Conservation (phyloP, 2,113 vertebrate species). For the Pholis gunnellus region DNA sequence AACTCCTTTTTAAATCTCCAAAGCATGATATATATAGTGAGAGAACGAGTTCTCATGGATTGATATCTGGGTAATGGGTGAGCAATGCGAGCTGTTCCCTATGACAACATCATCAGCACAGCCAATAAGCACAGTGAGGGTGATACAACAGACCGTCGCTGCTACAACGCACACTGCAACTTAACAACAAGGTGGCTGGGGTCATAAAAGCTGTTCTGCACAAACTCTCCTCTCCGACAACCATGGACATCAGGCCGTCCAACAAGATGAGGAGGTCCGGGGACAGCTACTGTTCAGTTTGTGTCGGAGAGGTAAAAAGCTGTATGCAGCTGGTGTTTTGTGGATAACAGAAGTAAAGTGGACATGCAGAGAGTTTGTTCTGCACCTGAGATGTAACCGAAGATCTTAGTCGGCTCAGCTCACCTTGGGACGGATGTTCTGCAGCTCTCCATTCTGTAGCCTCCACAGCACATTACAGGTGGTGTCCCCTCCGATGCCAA, state of each 20-base stretch:
- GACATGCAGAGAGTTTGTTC: background rate
- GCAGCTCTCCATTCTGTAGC: constrained; percentile 96
- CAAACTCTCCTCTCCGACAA: background rate
- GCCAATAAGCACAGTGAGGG: background rate
- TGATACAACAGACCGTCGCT: background rate
- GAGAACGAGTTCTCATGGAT: background rate
- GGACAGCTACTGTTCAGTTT: background rate
- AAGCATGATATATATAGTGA: background rate
- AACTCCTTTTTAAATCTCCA: background rate
- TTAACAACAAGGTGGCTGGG: background rate
- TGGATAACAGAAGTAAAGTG: background rate
- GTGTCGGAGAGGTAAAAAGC: background rate
- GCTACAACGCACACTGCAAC: background rate
- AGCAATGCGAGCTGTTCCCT: background rate
- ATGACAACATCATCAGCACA: background rate
- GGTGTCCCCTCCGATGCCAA: constrained; percentile 96
- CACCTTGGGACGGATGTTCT: constrained; percentile 98
- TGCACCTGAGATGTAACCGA: background rate
- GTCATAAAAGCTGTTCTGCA: background rate
- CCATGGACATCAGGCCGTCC: background rate
- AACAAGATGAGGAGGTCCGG: background rate
- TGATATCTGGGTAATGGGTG: background rate
- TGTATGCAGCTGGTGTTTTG: background rate
- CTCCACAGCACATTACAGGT: constrained; percentile 97
- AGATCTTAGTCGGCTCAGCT: background rate